Evolutionary conservation across 1,140 invertebrate species (phyloP).

Genomic region (Sycophila sp.): DNA sequence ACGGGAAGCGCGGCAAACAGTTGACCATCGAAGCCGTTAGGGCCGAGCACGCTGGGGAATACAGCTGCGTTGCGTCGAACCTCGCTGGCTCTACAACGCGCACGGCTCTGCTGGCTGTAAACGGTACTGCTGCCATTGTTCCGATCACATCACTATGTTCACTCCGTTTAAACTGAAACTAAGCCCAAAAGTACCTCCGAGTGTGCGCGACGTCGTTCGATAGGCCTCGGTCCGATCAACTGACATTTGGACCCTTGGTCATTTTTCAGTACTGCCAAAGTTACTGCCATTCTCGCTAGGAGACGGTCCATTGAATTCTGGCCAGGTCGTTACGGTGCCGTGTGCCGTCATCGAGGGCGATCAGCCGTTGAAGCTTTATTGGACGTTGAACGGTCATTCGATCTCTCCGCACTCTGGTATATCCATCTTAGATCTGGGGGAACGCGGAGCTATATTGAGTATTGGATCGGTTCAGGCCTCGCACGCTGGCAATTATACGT

Average conservation of each 20-base stretch:
- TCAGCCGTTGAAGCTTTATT: constrained; percentile 70
- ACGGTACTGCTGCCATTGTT: constrained; percentile 69
- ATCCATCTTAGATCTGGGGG: constrained; percentile 73
- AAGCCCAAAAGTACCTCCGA: too few relatives aligned
- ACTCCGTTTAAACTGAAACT: background rate
- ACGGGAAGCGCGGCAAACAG: constrained; percentile 76
- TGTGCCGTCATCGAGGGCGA: constrained; percentile 67
- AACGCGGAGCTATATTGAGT: constrained; percentile 76
- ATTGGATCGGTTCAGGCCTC: constrained; percentile 76
- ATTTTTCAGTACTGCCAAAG: constrained; percentile 70
- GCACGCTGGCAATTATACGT: constrained; percentile 86
- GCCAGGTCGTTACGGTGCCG: constrained; percentile 66
- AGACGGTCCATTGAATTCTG: constrained; percentile 66
- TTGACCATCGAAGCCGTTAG: constrained; percentile 75
- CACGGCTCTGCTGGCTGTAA: constrained; percentile 75
- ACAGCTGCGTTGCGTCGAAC: constrained; percentile 77
- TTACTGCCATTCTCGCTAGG: constrained; percentile 72
- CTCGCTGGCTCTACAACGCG: constrained; percentile 71
- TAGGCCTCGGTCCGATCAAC: too few relatives aligned
- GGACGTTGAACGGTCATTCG: constrained; percentile 71
- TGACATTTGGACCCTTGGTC: background rate
- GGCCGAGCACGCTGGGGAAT: constrained; percentile 77
- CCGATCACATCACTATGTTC: background rate
- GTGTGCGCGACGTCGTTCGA: too few relatives aligned
- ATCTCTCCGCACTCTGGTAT: constrained; percentile 72